Percentiles rank a stretch among this genome's conserved stretches.
Conservation (phyloP, 2,888 invertebrate genomes). For the Drosophila lacicola region DNA sequence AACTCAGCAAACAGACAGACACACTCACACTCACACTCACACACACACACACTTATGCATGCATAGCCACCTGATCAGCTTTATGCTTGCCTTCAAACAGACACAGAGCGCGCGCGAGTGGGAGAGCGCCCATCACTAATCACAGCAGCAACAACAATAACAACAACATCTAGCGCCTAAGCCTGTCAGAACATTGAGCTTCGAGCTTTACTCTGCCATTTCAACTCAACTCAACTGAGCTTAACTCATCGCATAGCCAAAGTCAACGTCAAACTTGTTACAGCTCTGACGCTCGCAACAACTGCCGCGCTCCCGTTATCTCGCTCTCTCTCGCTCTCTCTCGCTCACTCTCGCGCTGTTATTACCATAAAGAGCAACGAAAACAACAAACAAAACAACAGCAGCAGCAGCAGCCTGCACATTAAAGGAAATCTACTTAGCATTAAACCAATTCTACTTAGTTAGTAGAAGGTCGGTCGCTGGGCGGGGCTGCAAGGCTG, state of each 20-base stretch:
- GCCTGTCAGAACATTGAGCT: conserved; percentile 59
- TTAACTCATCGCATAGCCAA: conserved; percentile 39
- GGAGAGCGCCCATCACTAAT: neutral
- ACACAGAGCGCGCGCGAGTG: neutral
- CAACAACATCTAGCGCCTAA: conserved; percentile 5
- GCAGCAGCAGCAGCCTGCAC: conserved; percentile 32
- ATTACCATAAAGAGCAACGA: conserved; percentile 44
- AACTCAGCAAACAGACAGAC: conserved; percentile 9
- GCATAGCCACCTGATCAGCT: conserved; percentile 40
- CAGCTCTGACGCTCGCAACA: conserved; percentile 2
- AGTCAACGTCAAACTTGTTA: conserved; percentile 46
- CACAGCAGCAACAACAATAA: conserved; percentile 5
- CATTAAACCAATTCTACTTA: conserved; percentile 74
- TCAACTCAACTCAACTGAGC: conserved; percentile 50
- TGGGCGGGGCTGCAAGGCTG: neutral
- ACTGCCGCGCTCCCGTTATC: neutral
- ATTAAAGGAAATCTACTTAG: conserved; percentile 72
- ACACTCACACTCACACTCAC: conserved; percentile 4
- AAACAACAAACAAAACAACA: conserved; percentile 25
- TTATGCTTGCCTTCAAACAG: conserved; percentile 6
- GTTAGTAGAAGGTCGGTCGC: neutral
- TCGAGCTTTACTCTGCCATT: conserved; percentile 54
- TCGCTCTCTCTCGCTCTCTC: neutral
- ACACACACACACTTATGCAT: conserved; percentile 1
- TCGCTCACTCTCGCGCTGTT: neutral